Conservation (phyloP, 2,797 vertebrate species). For the Moxostoma hubbsi region DNA sequence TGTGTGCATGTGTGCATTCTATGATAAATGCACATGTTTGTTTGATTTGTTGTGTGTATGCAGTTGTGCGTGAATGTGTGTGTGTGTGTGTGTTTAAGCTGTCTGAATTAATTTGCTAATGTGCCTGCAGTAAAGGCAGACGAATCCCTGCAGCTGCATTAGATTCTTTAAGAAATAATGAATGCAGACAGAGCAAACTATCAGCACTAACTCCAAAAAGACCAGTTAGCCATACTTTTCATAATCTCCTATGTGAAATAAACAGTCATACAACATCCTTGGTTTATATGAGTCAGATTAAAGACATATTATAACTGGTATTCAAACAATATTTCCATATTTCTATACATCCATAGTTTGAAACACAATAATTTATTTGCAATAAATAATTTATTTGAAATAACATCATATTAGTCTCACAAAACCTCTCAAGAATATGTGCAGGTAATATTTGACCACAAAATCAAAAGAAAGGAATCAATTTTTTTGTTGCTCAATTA, state of each 20-base stretch:
- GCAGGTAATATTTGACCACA: too few species aligned
- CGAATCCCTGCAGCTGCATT: slow-evolving; percentile 38
- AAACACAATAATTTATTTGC: neutral
- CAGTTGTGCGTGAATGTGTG: neutral
- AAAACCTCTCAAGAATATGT: too few species aligned
- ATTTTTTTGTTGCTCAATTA: too few species aligned
- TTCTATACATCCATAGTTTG: neutral
- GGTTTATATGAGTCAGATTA: neutral
- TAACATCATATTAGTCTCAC: too few species aligned
- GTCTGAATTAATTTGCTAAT: slow-evolving; percentile 40
- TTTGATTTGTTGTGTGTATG: slow-evolving; percentile 19
- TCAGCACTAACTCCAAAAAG: neutral
- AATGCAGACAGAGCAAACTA: slow-evolving; percentile 9
- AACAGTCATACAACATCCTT: neutral
- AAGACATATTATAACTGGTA: neutral
- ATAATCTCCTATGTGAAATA: neutral
- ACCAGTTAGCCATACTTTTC: neutral
- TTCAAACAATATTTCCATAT: neutral
- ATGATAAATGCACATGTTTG: slow-evolving; percentile 9
- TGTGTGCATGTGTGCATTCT: slow-evolving; percentile 20
- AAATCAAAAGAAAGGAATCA: too few species aligned
- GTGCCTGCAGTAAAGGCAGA: slow-evolving; percentile 23
- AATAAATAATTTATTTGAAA: too few species aligned
- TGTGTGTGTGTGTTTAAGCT: slow-evolving; percentile 23
- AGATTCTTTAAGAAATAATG: slow-evolving; percentile 43